A percentile compares a stretch with the other conserved stretches of the same genome.
phyloP scores from a whole-genome alignment of 1,140 invertebrate genomes.

The Drosophila navojoa region DNA sequence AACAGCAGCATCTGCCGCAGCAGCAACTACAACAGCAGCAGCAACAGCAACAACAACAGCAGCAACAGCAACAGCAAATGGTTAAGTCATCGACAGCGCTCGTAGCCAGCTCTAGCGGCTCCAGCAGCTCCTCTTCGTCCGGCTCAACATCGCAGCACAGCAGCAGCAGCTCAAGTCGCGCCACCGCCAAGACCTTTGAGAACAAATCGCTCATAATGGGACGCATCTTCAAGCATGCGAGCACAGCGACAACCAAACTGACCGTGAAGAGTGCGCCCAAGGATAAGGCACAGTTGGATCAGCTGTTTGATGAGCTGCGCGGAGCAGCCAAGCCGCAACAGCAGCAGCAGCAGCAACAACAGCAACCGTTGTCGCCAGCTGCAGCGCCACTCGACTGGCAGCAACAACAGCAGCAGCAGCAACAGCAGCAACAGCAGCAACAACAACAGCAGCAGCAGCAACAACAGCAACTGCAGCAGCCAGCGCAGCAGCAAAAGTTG shows the following conservation, averaged over 20 bases:
- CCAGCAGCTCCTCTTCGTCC: slow-evolving; percentile 48
- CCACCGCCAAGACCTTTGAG: slow-evolving; percentile 78
- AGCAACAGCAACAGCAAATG: neutral
- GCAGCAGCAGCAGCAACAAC: slow-evolving; percentile 9
- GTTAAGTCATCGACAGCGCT: neutral
- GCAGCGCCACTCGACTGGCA: neutral
- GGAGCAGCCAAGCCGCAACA: slow-evolving; percentile 44
- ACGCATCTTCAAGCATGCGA: slow-evolving; percentile 85
- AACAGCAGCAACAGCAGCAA: slow-evolving; percentile 20
- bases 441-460: neutral
- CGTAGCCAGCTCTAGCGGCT: neutral
- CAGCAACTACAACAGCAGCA: neutral
- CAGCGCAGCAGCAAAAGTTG: neutral
- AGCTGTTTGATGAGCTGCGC: slow-evolving; percentile 76
- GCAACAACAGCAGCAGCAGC: slow-evolving; percentile 10
- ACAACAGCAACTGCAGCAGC: no score
- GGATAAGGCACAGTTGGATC: slow-evolving; percentile 76
- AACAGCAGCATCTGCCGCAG: neutral
- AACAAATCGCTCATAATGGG: slow-evolving; percentile 86
- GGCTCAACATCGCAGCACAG: slow-evolving; percentile 34
- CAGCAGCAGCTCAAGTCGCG: slow-evolving; percentile 73
- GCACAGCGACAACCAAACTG: slow-evolving; percentile 61
- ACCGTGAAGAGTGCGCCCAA: slow-evolving; percentile 57
- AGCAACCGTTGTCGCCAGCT: neutral
- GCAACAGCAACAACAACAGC: slow-evolving; percentile 1